A percentile compares a stretch with the other conserved stretches of the same genome.
Conservation (phyloP, 2,797 vertebrate species). For the Acipenser ruthenus region DNA sequence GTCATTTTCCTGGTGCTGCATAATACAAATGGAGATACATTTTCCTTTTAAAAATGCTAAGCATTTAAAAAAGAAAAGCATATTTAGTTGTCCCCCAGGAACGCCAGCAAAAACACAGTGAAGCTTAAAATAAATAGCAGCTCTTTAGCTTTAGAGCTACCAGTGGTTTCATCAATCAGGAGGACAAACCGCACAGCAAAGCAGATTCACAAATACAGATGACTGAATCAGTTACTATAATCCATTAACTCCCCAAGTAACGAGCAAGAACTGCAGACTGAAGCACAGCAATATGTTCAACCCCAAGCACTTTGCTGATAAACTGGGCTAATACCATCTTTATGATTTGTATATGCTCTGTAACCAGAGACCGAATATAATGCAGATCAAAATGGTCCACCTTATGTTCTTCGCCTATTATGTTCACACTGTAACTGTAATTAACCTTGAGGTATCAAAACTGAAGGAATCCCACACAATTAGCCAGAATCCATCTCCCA, state of each 20-base stretch:
- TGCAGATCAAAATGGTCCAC: too few species aligned
- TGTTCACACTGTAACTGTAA: too few species aligned
- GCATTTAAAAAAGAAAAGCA: too few species aligned
- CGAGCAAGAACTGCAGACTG: slow-evolving; percentile 60
- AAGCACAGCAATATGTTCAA: slow-evolving; percentile 71
- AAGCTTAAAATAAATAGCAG: slow-evolving; percentile 17
- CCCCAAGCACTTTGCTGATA: slow-evolving; percentile 21
- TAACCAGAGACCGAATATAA: neutral
- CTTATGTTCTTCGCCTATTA: too few species aligned
- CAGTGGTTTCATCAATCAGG: slow-evolving; percentile 69
- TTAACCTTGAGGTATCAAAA: too few species aligned
- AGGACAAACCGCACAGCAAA: slow-evolving; percentile 49
- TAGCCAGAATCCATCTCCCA: too few species aligned
- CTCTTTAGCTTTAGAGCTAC: slow-evolving; percentile 33
- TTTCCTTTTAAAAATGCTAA: too few species aligned
- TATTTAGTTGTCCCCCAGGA: slow-evolving; percentile 18
- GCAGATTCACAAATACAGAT: slow-evolving; percentile 55
- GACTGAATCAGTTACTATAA: slow-evolving; percentile 74
- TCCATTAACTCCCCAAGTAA: slow-evolving; percentile 64
- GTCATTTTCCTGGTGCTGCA: too few species aligned
- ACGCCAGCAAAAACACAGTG: slow-evolving; percentile 17
- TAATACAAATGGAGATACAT: too few species aligned
- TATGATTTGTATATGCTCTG: neutral
- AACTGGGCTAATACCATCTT: slow-evolving; percentile 10
- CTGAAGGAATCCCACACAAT: too few species aligned